Evolutionary conservation across 2,888 invertebrate species (phyloP), one percentile per base, ranked within the genome.

Genomic region (Cerastoderma edule): DNA sequence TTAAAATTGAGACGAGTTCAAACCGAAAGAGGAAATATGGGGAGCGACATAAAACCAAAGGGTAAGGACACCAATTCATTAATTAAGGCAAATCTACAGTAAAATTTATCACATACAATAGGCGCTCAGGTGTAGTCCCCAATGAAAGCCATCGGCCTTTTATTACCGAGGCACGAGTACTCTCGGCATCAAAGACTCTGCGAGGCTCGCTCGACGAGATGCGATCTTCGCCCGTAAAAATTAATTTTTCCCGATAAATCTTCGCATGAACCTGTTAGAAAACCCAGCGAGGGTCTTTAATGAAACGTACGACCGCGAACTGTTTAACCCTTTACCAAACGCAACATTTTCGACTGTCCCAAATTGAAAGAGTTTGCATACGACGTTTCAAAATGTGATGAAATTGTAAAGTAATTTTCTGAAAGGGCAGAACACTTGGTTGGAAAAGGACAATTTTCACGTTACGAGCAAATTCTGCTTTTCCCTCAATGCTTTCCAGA

Each of bases 241-340:
- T 74, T 69, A 69, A 76, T 71, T 69, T 69, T 69, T 65, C 39
- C 57, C 39, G 65, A 72, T 72, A 68, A 72, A 72, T 72, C 64
- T 68, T 60, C 64, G 60, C 68, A 66, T 48, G 24, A 53, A 72
- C 68, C 50, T 72, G 76, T 71, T 67, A 75, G 71, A 67, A 67
- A n/a, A n/a, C n/a, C 71, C 70, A 54, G 39, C 48, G 50, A 32
- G 71, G 48, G 53, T 56, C 66, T 67, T 68, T 68, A 64, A 76
- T 56, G 68, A 67, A 76, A 71, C 24, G 27, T 56, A 16, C 32
- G 32, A 16, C 56, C 66, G 32, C 30, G 56, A 32, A 56, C 32
- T 32, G 56, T 56, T 56, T 56, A 32, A 27, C 24, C 22, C 53
- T 5, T 53, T 53, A 13, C 19, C 24, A 27, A 22, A 16, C 27